Evolutionary conservation across 2,888 invertebrate species (phyloP).

Genomic region (Oxycera nigricornis): DNA sequence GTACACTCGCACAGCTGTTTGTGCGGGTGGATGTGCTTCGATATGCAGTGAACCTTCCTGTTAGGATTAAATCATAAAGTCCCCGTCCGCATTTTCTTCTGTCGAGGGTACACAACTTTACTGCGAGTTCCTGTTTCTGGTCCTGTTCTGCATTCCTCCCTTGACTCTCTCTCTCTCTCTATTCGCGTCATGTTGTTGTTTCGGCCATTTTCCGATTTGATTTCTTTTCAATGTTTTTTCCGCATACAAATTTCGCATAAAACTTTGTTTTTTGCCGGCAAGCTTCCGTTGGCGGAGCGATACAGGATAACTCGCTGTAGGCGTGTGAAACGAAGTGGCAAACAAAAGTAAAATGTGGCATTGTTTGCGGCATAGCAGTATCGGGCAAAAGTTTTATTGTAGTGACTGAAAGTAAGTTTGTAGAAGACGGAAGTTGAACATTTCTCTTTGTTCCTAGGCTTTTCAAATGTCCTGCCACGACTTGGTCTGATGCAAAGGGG

Average conservation of each 20-base stretch:
- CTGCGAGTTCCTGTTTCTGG: neutral
- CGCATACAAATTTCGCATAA: slow-evolving; percentile 7
- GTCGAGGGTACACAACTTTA: slow-evolving; percentile 16
- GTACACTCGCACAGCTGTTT: too few relatives aligned
- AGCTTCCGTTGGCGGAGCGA: neutral
- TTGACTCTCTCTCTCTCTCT: neutral
- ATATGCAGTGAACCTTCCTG: slow-evolving; percentile 32
- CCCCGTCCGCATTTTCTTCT: slow-evolving; percentile 31
- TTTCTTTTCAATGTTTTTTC: slow-evolving; percentile 15
- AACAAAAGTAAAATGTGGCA: neutral
- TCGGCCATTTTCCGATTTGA: neutral
- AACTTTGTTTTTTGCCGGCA: slow-evolving; percentile 9
- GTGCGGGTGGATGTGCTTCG: slow-evolving; percentile 11
- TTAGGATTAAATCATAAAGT: slow-evolving; percentile 39
- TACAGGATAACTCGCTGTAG: slow-evolving; percentile 7
- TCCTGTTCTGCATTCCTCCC: neutral
- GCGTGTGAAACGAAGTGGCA: neutral
- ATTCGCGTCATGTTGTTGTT: neutral
- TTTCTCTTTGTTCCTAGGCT: neutral
- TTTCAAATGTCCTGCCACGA: slow-evolving; percentile 6
- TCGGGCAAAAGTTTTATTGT: slow-evolving; percentile 13
- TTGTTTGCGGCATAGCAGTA: neutral
- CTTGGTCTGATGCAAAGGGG: slow-evolving; percentile 14
- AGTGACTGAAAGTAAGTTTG: slow-evolving; percentile 18
- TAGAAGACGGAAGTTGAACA: neutral